phyloP scores from a whole-genome alignment of 2,113 vertebrate genomes.

The Hiodon alosoides region DNA sequence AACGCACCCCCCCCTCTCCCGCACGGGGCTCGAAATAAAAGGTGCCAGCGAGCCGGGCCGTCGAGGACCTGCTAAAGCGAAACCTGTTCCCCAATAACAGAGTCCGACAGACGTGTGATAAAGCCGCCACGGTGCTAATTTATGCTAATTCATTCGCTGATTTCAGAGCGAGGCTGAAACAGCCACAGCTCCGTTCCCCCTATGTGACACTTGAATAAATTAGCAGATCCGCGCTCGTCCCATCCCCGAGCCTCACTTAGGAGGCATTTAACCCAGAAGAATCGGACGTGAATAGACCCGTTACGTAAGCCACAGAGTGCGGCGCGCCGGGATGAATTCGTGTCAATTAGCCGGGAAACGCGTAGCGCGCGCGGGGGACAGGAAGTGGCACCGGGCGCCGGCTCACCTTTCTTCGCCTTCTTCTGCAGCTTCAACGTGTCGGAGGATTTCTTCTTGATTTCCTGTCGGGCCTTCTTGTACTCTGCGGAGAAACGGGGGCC shows the following conservation, averaged over 20 bases:
- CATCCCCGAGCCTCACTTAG: too few species aligned
- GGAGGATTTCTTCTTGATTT: constrained; percentile 95
- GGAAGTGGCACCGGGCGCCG: neutral
- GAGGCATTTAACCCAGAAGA: too few species aligned
- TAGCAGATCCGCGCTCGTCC: neutral
- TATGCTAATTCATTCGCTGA: neutral
- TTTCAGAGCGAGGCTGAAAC: neutral
- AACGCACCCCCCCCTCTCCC: too few species aligned
- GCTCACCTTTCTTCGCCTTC: constrained; percentile 92
- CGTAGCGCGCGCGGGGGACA: neutral
- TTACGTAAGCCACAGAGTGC: too few species aligned
- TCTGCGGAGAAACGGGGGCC: constrained; percentile 57
- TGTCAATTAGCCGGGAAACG: too few species aligned
- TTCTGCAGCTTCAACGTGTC: constrained; percentile 96
- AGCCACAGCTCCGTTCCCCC: constrained; percentile 4
- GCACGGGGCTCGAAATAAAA: too few species aligned
- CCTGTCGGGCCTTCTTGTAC: constrained; percentile 88
- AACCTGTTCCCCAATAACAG: neutral
- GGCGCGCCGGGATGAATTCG: too few species aligned
- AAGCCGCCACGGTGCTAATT: neutral
- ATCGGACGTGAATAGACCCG: too few species aligned
- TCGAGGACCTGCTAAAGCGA: neutral
- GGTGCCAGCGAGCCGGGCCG: too few species aligned
- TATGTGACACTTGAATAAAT: neutral
- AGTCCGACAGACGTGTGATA: neutral